Base-by-base conservation (phyloP, 2,888 invertebrate genomes). In the Eugnorisma glareosa region DNA sequence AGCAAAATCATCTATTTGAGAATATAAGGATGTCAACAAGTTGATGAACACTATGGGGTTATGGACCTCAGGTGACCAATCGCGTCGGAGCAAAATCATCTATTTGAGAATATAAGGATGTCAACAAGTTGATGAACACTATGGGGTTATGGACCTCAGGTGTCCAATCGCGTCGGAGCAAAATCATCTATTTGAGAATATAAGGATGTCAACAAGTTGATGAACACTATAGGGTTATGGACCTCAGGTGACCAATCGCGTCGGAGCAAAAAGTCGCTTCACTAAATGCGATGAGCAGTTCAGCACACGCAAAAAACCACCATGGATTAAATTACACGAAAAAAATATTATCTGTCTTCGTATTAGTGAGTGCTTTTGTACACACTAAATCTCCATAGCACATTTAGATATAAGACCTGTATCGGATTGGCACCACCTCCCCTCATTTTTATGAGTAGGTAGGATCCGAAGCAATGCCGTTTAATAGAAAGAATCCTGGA, bases 31-130 rank as follows among this genome's bases (percentile, higher is more conserved):
- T 15, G 37, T 72, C 15, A 67, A 67, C 15, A 35, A 63, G 40
- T 64, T 68, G 28, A 40, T 40, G 80, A 71, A 6, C 37, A 54
- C 8, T 31, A 31, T 24, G 54, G 7, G 74, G 74, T 79, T 54
- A 59, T 51, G n/a, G 21, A 79, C 35, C 28, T 57, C 0, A 7
- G 24, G 40, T 37, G 51, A n/a, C n/a, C n/a, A n/a, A n/a, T n/a
- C n/a, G n/a, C n/a, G n/a, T n/a, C n/a, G n/a, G n/a, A n/a, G n/a
- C n/a, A n/a, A n/a, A n/a, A n/a, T n/a, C 13, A 24, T 48, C 24
- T 51, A 24, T 18, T 81, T 48, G 18, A 21, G 35, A 15, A 67
- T 43, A 59, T 40, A 28, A 10, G 10, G n/a, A n/a, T 15, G 37
- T 72, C 15, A 67, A 67, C 15, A 35, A 63, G 40, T 64, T 68